These are phyloP conservation scores for Mimachlamys varia DNA, from an alignment of 2,888 invertebrate genomes.

Conservation along the genomic window DNA sequence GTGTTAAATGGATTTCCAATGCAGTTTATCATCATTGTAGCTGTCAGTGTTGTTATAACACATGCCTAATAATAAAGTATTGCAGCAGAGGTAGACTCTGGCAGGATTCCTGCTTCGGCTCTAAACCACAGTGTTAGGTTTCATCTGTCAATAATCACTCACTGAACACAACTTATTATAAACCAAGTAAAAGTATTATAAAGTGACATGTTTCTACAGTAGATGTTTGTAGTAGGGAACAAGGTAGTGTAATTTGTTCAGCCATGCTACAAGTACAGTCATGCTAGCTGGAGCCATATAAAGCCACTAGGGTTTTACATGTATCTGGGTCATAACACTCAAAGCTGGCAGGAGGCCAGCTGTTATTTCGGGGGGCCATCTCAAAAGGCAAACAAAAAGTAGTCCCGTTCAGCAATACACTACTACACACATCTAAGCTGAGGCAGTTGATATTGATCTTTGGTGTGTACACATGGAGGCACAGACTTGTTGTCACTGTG, in stretches of 20 bases:
- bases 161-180: background rate
- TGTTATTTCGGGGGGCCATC: constrained; percentile 6
- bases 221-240: background rate
- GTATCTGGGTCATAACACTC: constrained; percentile 43
- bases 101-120: background rate
- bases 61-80: background rate
- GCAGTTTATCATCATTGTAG: constrained; percentile 15
- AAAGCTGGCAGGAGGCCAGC: constrained; percentile 41
- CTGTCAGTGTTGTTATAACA: background rate
- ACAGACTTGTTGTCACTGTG: constrained; percentile 33
- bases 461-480: constrained; percentile 27
- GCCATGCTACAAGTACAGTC: constrained; percentile 42
- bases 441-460: constrained; percentile 33
- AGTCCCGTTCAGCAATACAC: constrained; percentile 23
- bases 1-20: constrained; percentile 1
- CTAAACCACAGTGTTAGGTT: background rate
- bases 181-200: background rate
- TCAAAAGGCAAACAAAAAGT: constrained; percentile 41
- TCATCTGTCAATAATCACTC: background rate
- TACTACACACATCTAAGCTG: constrained; percentile 11
- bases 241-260: constrained; percentile 29
- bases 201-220: background rate
- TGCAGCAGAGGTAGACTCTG: background rate
- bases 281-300: constrained; percentile 41
- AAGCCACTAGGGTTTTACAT: constrained; percentile 32